Evolutionary conservation across 2,113 vertebrate genomes (phyloP), one percentile per base, ranked within the genome.

Genomic region (Hypocryptadius cinnamomeus): DNA sequence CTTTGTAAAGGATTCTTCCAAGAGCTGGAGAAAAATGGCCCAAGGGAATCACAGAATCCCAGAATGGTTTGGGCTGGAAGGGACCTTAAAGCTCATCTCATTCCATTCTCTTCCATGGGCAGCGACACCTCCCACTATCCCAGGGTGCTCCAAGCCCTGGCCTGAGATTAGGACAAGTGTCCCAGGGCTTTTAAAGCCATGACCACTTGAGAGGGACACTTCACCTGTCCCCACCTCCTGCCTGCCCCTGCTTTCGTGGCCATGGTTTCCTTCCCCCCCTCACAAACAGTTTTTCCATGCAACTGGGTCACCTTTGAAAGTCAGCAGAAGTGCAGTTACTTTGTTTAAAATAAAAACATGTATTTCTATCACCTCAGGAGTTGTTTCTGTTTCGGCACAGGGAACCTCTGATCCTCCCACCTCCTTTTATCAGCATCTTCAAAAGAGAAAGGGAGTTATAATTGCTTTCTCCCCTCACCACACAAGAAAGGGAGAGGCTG

Each of bases 341-440:
- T 68, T 83, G 82, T 93, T 94, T 51, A 51, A 92, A 94, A 88
- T 12, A 33, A 95, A 95, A 89, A 37, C 72, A 27, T 30, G 81
- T 27, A 71, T 74, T 94, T 91, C 87, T 66, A 91, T 78, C 94
- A 95, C 89, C 91, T 92, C 4, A 94, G 93, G 93, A 95, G 65
- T 40, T 74, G 91, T 85, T 94, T 57, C 60, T 91, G 69, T 91
- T 87, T 56, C 6, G 15, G 95, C 87, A 71, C 71, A 31, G 63
- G 50, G 87, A 61, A 76, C 64, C 81, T 94, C 81, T 96, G 95
- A 94, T 96, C 94, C 95, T 87, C 90, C 95, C 90, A 86, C 88
- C 87, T 87, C 70, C 89, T 96, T 96, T 96, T 91, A 95, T 96
- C 94, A 92, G 86, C 84, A 80, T 25, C 94, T 96, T 97, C 96